These are phyloP conservation scores for Ondatra zibethicus DNA, from an alignment of 2,113 vertebrate genomes.

Conservation along the genomic window DNA sequence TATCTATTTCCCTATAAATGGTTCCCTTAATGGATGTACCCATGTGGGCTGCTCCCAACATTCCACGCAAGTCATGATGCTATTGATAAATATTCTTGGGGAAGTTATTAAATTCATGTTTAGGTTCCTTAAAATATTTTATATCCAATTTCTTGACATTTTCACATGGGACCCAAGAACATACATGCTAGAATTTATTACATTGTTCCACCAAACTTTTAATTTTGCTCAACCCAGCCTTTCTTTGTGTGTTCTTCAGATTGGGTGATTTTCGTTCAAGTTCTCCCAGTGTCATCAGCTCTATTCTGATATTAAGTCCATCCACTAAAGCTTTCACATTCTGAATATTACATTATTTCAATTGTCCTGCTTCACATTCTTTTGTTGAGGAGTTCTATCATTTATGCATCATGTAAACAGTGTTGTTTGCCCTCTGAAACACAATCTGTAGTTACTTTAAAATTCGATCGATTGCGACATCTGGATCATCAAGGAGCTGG, in stretches of 20 bases:
- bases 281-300: background rate
- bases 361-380: background rate
- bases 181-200: background rate
- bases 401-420: background rate
- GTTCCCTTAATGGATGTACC: background rate
- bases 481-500: background rate
- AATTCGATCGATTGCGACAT: background rate
- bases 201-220: background rate
- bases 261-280: background rate
- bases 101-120: background rate
- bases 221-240: background rate
- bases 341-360: background rate
- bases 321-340: background rate
- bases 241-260: background rate
- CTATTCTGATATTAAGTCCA: conserved; percentile 7
- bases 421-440: background rate
- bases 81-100: background rate
- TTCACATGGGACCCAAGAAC: background rate
- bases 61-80: background rate
- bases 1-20: background rate
- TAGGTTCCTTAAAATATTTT: conserved; percentile 21
- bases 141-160: background rate
- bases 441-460: background rate
- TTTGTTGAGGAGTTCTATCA: background rate
- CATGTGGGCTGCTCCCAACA: background rate